Percentiles rank a stretch among this genome's conserved stretches.
These are phyloP conservation scores for Pithys albifrons DNA, from an alignment of 2,113 vertebrate genomes.

Conservation along the genomic window DNA sequence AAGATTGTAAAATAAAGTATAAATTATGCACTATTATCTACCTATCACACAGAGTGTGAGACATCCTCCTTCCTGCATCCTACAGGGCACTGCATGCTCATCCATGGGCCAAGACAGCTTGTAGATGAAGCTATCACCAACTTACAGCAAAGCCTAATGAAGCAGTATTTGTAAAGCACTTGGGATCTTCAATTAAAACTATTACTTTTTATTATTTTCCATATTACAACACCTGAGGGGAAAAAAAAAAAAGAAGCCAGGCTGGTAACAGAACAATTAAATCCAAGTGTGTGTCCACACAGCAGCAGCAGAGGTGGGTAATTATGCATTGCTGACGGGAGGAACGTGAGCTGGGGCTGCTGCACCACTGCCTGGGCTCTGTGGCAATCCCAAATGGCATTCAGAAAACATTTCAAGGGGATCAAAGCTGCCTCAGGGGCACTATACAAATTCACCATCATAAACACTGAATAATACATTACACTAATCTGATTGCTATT, in stretches of 20 bases:
- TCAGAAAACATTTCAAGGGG: constrained; percentile 50
- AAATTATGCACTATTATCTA: background rate
- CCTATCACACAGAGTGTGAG: background rate
- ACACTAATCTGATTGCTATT: constrained; percentile 70
- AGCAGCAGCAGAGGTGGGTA: background rate
- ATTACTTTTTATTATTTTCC: background rate
- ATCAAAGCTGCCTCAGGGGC: constrained; percentile 49
- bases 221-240: background rate
- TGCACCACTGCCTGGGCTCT: background rate
- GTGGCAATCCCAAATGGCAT: constrained; percentile 36
- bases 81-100: background rate
- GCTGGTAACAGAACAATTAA: background rate
- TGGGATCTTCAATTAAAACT: background rate
- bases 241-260: background rate
- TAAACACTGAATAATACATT: constrained; percentile 75
- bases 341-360: background rate
- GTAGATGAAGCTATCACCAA: background rate
- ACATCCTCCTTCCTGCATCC: background rate
- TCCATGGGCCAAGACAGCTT: background rate
- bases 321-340: background rate
- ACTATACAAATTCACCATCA: constrained; percentile 58
- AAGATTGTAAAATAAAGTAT: background rate
- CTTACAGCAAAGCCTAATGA: background rate
- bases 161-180: background rate
- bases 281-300: background rate